Conservation (phyloP, 2,797 vertebrate species). For the Paramormyrops hopkinsi region DNA sequence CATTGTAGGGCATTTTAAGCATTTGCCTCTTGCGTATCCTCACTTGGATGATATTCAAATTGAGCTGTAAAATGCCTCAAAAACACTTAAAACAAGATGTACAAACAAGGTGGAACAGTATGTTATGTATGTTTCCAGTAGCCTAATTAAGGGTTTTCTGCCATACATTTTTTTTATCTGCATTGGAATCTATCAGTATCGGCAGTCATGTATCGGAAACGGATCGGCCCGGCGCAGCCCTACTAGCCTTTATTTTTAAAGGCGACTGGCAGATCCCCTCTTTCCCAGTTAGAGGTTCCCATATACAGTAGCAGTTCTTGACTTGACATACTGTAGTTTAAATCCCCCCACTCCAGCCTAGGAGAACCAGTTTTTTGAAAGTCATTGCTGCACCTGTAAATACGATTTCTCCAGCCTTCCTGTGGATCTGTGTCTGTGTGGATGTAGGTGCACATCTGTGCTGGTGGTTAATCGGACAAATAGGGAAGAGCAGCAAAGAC, state of each 20-base stretch:
- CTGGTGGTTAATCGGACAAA: conserved; percentile 52
- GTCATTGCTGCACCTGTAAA: conserved; percentile 48
- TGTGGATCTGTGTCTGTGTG: conserved; percentile 42
- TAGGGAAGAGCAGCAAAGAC: conserved; percentile 37
- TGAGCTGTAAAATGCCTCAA: not conserved
- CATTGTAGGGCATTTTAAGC: not conserved
- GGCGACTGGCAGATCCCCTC: conserved; percentile 21
- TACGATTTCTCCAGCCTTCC: conserved; percentile 56
- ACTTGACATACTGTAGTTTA: conserved; percentile 49
- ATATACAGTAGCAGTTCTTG: conserved; percentile 48
- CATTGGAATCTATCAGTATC: no score
- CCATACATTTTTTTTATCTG: no score
- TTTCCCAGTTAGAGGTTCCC: conserved; percentile 41
- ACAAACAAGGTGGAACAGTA: not conserved
- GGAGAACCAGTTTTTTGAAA: conserved; percentile 46
- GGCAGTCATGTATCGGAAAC: no score
- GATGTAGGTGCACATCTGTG: conserved; percentile 40
- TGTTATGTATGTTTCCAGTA: not conserved
- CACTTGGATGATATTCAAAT: not conserved
- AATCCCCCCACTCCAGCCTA: conserved; percentile 34
- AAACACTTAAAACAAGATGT: not conserved
- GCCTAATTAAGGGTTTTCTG: no score
- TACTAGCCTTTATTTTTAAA: conserved; percentile 19
- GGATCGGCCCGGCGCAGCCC: no score
- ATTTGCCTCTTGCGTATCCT: not conserved